These are phyloP conservation scores for Cyclophora albipunctata DNA, from an alignment of 2,888 invertebrate species.

Conservation along the genomic window DNA sequence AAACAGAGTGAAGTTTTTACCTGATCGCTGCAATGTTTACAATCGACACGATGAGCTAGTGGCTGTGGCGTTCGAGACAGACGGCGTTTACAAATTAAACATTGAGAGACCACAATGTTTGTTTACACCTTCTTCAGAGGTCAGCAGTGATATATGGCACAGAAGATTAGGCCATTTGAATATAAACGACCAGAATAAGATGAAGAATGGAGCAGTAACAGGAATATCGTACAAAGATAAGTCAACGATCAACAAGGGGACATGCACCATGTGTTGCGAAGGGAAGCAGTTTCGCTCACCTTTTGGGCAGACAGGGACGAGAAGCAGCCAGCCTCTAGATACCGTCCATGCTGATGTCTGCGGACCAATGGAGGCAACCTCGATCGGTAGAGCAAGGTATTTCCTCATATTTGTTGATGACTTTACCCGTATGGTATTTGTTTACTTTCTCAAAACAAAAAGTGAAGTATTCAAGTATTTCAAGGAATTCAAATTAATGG, in stretches of 20 bases:
- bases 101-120: neutral
- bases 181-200: constrained; percentile 17
- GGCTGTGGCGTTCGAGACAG: too few relatives aligned
- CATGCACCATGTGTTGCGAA: constrained; percentile 6
- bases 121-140: constrained; percentile 8
- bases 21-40: constrained; percentile 11
- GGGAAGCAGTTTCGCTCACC: constrained; percentile 7
- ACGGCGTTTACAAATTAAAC: too few relatives aligned
- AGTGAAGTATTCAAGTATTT: constrained; percentile 2
- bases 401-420: constrained; percentile 1
- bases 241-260: neutral
- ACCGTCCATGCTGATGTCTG: constrained; percentile 5
- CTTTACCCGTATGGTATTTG: neutral
- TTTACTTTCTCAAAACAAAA: neutral
- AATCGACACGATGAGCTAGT: neutral
- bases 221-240: constrained; percentile 3
- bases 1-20: constrained; percentile 18
- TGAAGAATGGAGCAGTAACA: constrained; percentile 8
- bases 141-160: constrained; percentile 17
- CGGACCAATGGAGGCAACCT: constrained; percentile 1
- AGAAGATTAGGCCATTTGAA: constrained; percentile 22
- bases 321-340: constrained; percentile 1
- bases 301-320: neutral
- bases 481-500: constrained; percentile 1
- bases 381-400: neutral